Evolutionary conservation across 2,888 invertebrate species (phyloP).

Genomic region (Tachina grossa): DNA sequence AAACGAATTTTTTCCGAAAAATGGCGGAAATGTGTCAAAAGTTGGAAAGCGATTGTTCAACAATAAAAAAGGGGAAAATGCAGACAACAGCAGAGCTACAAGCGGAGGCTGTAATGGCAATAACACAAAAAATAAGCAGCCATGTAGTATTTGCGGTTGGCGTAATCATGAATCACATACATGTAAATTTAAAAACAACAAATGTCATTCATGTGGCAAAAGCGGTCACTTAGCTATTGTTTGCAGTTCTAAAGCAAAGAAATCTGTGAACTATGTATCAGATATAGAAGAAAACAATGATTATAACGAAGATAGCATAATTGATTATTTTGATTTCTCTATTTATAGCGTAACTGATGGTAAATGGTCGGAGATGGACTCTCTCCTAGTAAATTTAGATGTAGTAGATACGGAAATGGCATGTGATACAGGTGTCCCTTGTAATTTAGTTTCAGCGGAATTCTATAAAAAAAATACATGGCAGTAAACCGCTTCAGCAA

Average conservation of each 20-base stretch:
- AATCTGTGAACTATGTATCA: slow-evolving; percentile 10
- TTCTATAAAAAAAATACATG: slow-evolving; percentile 39
- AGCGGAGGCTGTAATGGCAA: too few species aligned
- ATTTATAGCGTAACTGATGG: slow-evolving; percentile 15
- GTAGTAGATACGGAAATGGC: slow-evolving; percentile 35
- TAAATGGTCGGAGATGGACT: background rate
- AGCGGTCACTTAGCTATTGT: slow-evolving; percentile 9
- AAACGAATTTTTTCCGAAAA: background rate
- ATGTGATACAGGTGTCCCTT: slow-evolving; percentile 38
- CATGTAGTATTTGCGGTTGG: slow-evolving; percentile 37
- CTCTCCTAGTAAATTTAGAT: slow-evolving; percentile 33
- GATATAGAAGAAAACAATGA: background rate
- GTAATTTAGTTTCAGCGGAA: slow-evolving; percentile 47
- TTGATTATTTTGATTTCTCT: slow-evolving; percentile 15
- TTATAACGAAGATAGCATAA: background rate
- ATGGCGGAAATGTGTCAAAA: too few species aligned
- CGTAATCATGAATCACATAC: background rate
- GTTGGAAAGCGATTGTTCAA: too few species aligned
- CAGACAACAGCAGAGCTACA: too few species aligned
- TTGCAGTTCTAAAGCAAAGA: background rate
- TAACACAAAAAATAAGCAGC: background rate
- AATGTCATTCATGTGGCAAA: background rate
- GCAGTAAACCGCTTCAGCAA: background rate
- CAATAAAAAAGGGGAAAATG: too few species aligned
- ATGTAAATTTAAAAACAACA: background rate